Percentiles rank a stretch among this genome's conserved stretches.
These are phyloP conservation scores for Yponomeuta evonymella DNA, from an alignment of 2,888 invertebrate genomes.

Conservation along the genomic window DNA sequence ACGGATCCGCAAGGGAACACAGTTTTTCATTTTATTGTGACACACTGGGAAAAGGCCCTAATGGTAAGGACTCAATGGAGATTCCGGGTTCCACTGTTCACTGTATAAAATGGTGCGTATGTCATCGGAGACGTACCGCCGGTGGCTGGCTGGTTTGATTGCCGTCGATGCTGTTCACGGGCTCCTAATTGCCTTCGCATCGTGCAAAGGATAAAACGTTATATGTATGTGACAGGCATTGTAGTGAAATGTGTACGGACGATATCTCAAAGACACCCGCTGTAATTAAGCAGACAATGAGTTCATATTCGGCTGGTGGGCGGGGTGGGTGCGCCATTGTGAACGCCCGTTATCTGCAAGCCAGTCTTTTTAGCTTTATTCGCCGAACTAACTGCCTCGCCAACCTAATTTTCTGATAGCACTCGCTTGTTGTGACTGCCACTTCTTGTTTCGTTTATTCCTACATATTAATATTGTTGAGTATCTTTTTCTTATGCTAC, in stretches of 20 bases:
- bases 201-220: constrained; percentile 56
- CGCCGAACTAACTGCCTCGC: constrained; percentile 22
- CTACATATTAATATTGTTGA: background rate
- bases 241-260: constrained; percentile 53
- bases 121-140: background rate
- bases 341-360: constrained; percentile 60
- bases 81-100: background rate
- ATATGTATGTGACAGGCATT: constrained; percentile 67
- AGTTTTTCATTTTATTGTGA: too few species aligned
- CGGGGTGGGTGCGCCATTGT: constrained; percentile 44
- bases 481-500: background rate
- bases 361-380: constrained; percentile 63
- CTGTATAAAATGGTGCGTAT: background rate
- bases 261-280: constrained; percentile 66
- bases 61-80: too few species aligned
- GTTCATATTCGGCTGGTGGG: constrained; percentile 55
- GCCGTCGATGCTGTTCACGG: constrained; percentile 22
- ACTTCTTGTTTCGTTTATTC: background rate
- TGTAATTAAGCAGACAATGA: constrained; percentile 72
- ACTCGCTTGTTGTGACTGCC: background rate
- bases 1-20: too few species aligned
- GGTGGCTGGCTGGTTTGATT: background rate
- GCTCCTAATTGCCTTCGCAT: constrained; percentile 47
- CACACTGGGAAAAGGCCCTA: too few species aligned
- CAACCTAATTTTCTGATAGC: background rate